Base-by-base conservation (phyloP, 2,888 invertebrate species). In the Macrophya alboannulata region DNA sequence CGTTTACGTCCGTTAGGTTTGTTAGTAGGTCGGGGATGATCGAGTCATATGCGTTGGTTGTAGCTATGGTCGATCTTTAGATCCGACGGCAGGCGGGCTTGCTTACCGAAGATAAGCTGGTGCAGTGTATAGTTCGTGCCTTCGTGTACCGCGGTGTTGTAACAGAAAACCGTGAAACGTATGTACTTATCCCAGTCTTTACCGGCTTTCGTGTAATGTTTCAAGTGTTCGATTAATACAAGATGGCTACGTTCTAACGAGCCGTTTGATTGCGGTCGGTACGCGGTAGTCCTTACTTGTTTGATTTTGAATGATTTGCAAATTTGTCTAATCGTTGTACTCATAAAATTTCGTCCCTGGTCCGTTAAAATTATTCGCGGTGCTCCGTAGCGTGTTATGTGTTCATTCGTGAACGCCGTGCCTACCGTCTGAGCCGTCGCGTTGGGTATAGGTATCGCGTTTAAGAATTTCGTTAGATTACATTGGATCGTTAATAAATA, bases 221-320 rank as follows among this genome's bases (percentile, higher is more conserved):
- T 62, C 2, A 87, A 12, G 15, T 86, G 86, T 25, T 85, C 86
- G 51, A n/a, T 84, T 4, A 86, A 9, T 17, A 71, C 85, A 6
- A 48, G 79, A 74, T 87, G 86, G 6, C 79, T 77, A 43, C 87
- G 40, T 62, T 85, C 86, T 0, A 86, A 4, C 0, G 86, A 85
- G 0, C 86, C 86, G 40, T 87, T 86, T 0, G 82, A 62, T 65
- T 86, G 87, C 6, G 86, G 87, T n/a, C 76, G 84, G 15, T 71
- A 87, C 0, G 88, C 85, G 3, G 86, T 87, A 0, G 87, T 87
- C 21, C 83, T 76, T 1, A 87, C 37, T 79, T 87, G 84, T 37
- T 86, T 87, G 17, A 89, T 88, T 55, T 79, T 86, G 17, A 88
- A 90, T 3, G 85, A 25, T 85, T 87, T 87, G 0, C 86, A 85